These are phyloP conservation scores for Caenorhabditis uteleia DNA, from an alignment of 2,888 invertebrate genomes.

Conservation along the genomic window DNA sequence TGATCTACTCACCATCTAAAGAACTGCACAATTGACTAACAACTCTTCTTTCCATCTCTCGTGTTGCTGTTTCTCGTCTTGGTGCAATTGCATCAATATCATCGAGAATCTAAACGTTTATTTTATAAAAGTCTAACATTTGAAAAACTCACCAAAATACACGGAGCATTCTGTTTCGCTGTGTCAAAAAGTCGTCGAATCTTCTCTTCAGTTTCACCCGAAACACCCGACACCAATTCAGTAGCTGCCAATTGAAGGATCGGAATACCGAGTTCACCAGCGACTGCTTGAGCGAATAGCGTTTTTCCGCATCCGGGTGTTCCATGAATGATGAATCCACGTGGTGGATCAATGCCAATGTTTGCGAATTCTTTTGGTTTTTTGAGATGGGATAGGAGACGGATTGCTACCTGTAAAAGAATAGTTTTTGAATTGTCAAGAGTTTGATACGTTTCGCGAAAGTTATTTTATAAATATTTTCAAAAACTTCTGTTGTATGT, in stretches of 20 bases:
- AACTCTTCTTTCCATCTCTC: slow-evolving; percentile 94
- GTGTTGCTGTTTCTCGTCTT: slow-evolving; percentile 85
- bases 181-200: slow-evolving; percentile 88
- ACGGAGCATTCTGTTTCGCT: slow-evolving; percentile 73
- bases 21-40: slow-evolving; percentile 89
- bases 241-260: slow-evolving; percentile 87
- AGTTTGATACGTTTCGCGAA: neutral
- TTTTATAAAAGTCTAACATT: neutral
- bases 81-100: slow-evolving; percentile 96
- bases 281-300: slow-evolving; percentile 61
- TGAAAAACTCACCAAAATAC: slow-evolving; percentile 49
- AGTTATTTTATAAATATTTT: neutral
- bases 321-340: slow-evolving; percentile 90
- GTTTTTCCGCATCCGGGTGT: slow-evolving; percentile 89
- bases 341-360: slow-evolving; percentile 84
- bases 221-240: slow-evolving; percentile 89
- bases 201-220: slow-evolving; percentile 92
- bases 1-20: slow-evolving; percentile 78
- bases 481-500: neutral
- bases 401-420: slow-evolving; percentile 53
- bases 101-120: slow-evolving; percentile 76
- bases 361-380: slow-evolving; percentile 87
- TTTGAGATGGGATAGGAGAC: slow-evolving; percentile 79
- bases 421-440: neutral
- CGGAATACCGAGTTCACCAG: slow-evolving; percentile 79